Percentiles rank a stretch among this genome's conserved stretches.
Evolutionary conservation across 2,888 invertebrate genomes (phyloP).

Genomic region (Monochamus alternatus): DNA sequence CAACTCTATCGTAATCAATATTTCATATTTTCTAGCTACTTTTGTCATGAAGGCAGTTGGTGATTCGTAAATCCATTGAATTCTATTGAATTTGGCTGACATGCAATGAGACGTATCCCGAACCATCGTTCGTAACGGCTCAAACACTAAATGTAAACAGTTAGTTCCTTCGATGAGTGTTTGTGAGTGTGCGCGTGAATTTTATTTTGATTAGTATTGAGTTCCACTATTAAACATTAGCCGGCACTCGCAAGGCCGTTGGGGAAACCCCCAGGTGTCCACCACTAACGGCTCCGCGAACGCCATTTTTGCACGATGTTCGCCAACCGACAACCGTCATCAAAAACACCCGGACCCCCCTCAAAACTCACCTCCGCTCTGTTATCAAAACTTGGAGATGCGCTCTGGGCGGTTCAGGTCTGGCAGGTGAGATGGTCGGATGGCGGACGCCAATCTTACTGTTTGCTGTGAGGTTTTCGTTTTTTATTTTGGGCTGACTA

Average conservation of each 20-base stretch:
- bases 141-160: conserved; percentile 69
- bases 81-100: conserved; percentile 69
- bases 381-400: conserved; percentile 7
- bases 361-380: conserved; percentile 21
- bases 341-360: conserved; percentile 21
- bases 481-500: conserved; percentile 70
- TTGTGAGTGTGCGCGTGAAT: conserved; percentile 70
- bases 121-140: conserved; percentile 67
- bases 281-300: conserved; percentile 60
- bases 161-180: conserved; percentile 71
- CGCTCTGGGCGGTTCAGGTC: conserved; percentile 29
- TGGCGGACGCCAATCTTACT: conserved; percentile 64
- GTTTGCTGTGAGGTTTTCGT: conserved; percentile 72
- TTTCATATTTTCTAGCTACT: conserved; percentile 71
- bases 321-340: conserved; percentile 54
- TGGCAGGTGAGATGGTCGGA: conserved; percentile 47
- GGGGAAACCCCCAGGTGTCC: conserved; percentile 60
- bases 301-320: conserved; percentile 64
- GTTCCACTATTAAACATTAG: conserved; percentile 65
- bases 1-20: conserved; percentile 66
- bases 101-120: conserved; percentile 66
- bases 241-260: conserved; percentile 60
- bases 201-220: conserved; percentile 68
- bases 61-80: conserved; percentile 69
- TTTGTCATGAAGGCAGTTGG: conserved; percentile 69